These are phyloP conservation scores for Perccottus glenii DNA, from an alignment of 2,113 vertebrate species.

Conservation along the genomic window DNA sequence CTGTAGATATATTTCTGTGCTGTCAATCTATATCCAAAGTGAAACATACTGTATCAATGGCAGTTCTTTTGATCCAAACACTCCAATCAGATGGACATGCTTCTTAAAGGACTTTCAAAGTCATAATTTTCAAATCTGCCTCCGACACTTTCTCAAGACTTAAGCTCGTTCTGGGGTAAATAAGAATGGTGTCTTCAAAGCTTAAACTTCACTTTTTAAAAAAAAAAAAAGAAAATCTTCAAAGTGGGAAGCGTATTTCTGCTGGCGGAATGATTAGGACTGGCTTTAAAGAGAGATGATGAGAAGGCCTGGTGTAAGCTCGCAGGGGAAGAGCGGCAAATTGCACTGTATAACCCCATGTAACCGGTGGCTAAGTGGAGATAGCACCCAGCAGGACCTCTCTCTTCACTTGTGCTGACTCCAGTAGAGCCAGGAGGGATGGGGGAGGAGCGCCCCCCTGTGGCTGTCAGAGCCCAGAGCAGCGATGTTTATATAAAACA, in stretches of 20 bases:
- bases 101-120: constrained; percentile 25
- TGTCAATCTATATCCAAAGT: too few relatives aligned
- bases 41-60: too few relatives aligned
- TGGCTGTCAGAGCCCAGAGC: constrained; percentile 14
- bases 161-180: constrained; percentile 18
- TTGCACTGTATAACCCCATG: constrained; percentile 55
- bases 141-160: constrained; percentile 18
- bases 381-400: constrained; percentile 41
- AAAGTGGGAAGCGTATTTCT: constrained; percentile 57
- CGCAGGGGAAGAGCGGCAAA: constrained; percentile 42
- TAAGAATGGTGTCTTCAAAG: constrained; percentile 58
- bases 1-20: too few relatives aligned
- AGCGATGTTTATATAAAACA: constrained; percentile 6
- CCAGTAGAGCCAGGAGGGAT: constrained; percentile 9
- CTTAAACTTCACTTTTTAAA: constrained; percentile 34
- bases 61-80: background rate
- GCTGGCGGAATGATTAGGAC: constrained; percentile 53
- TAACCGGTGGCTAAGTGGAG: constrained; percentile 37
- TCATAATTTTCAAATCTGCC: constrained; percentile 30
- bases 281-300: constrained; percentile 46
- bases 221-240: constrained; percentile 45
- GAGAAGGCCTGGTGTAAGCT: constrained; percentile 53
- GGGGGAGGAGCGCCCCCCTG: constrained; percentile 42
- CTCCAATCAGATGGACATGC: constrained; percentile 9
- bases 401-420: constrained; percentile 39